Evolutionary conservation across 2,113 vertebrate genomes (phyloP), one percentile per base, ranked within the genome.

Genomic region (Colius striatus): DNA sequence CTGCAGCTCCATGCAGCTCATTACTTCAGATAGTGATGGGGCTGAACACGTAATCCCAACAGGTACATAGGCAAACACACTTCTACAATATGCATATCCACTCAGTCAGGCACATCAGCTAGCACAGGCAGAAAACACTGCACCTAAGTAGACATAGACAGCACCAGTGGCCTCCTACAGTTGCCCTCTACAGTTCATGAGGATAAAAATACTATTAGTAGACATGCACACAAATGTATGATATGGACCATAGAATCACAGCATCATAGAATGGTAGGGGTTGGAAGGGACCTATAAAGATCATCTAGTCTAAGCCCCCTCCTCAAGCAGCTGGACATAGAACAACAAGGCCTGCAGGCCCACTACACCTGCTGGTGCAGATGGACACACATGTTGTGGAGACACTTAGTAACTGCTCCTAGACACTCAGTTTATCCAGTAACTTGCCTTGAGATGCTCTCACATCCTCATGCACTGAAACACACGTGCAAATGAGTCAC

Each of bases 191-290:
- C 3, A 0, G 9, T 36, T 41, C 18, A 0, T 22, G 19, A 50
- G 6, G 11, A 38, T 22, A 57, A 83, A 92, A 88, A 10, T 0
- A n/a, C 9, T 47, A 18, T 48, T 43, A 41, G 17, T 20, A 15
- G n/a, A 79, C 77, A 62, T 18, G 20, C 9, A 11, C 47, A 66
- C 18, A 10, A 7, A 6, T 1, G 0, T 20, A 45, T 4, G 0
- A 32, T 15, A 29, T 11, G 5, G 30, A 83, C 54, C 13, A n/a
- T n/a, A n/a, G n/a, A n/a, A n/a, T n/a, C n/a, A n/a, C n/a, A n/a
- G n/a, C n/a, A n/a, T n/a, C n/a, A n/a, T n/a, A n/a, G n/a, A n/a
- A n/a, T n/a, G n/a, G n/a, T n/a, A n/a, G n/a, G n/a, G n/a, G n/a
- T n/a, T n/a, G n/a, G n/a, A n/a, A n/a, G n/a, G n/a, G n/a, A n/a